Conservation (phyloP, 1,140 invertebrate genomes). For the Trichoplusia ni region DNA sequence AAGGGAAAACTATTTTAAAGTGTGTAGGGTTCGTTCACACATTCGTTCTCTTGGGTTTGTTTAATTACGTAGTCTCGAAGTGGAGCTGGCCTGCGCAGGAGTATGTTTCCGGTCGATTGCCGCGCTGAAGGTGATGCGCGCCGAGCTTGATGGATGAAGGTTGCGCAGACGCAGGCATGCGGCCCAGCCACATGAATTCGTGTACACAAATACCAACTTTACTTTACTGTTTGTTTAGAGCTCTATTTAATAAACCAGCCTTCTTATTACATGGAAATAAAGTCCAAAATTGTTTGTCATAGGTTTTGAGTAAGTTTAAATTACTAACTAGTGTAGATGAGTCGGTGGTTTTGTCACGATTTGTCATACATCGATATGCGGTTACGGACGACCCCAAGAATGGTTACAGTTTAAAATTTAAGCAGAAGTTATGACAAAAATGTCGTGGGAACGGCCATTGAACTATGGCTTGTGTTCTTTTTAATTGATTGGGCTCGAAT, state of each 20-base stretch:
- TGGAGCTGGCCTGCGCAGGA: slow-evolving; percentile 37
- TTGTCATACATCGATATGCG: slow-evolving; percentile 74
- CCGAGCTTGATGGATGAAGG: slow-evolving; percentile 78
- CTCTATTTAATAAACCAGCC: background rate
- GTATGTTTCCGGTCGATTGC: slow-evolving; percentile 71
- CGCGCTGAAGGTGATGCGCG: slow-evolving; percentile 71
- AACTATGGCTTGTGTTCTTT: slow-evolving; percentile 41
- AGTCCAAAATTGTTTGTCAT: slow-evolving; percentile 32
- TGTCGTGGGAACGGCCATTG: slow-evolving; percentile 57
- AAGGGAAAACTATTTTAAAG: background rate
- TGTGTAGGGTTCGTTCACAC: too few relatives aligned
- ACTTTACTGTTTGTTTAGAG: slow-evolving; percentile 28
- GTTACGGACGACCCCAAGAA: slow-evolving; percentile 54
- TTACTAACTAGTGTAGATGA: slow-evolving; percentile 59
- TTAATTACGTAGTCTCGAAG: slow-evolving; percentile 33
- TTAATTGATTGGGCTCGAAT: slow-evolving; percentile 53
- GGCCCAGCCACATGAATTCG: slow-evolving; percentile 63
- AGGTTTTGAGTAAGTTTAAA: background rate
- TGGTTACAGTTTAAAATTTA: slow-evolving; percentile 45
- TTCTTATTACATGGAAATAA: slow-evolving; percentile 32
- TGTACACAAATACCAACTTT: slow-evolving; percentile 44
- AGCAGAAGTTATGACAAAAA: slow-evolving; percentile 71
- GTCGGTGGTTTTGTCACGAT: slow-evolving; percentile 78
- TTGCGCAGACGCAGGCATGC: slow-evolving; percentile 62
- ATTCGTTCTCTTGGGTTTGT: background rate